These are phyloP conservation scores for Scrobipalpa costella DNA, from an alignment of 2,888 invertebrate species.

Conservation along the genomic window DNA sequence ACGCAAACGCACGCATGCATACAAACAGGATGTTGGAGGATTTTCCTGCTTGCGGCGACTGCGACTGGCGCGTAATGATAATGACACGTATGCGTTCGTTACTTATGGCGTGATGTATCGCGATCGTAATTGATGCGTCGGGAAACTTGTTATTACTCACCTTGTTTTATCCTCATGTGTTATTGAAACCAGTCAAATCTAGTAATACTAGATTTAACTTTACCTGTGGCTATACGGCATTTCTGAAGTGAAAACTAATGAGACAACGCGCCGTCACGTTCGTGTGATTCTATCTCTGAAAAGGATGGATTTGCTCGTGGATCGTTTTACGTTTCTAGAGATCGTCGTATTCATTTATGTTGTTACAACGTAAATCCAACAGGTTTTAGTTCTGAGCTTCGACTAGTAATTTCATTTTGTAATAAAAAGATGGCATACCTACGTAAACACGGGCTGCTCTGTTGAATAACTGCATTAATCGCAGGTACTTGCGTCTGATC, in stretches of 20 bases:
- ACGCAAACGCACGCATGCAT: slow-evolving; percentile 50
- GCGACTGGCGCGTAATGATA: slow-evolving; percentile 16
- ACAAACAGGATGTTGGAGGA: slow-evolving; percentile 64
- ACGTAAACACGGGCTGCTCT: slow-evolving; percentile 19
- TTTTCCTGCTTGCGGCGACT: slow-evolving; percentile 61
- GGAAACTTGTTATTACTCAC: slow-evolving; percentile 34
- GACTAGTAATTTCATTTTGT: slow-evolving; percentile 23
- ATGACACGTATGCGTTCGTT: slow-evolving; percentile 47
- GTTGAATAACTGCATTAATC: slow-evolving; percentile 28
- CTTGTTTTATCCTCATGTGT: slow-evolving; percentile 23
- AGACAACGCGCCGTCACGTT: slow-evolving; percentile 11
- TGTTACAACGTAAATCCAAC: not conserved
- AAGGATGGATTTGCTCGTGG: not conserved
- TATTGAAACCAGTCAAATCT: slow-evolving; percentile 18
- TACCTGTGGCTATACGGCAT: not conserved
- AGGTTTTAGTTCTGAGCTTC: not conserved
- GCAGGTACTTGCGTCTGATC: slow-evolving; percentile 41
- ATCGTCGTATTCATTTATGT: not conserved
- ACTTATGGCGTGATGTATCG: slow-evolving; percentile 43
- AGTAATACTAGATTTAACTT: not conserved
- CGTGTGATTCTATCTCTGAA: not conserved
- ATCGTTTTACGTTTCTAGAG: not conserved
- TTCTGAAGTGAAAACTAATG: not conserved
- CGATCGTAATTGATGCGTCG: slow-evolving; percentile 40
- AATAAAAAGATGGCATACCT: slow-evolving; percentile 24